Conservation (phyloP, 1,140 invertebrate species). For the Pseudomyrmex concolor region DNA sequence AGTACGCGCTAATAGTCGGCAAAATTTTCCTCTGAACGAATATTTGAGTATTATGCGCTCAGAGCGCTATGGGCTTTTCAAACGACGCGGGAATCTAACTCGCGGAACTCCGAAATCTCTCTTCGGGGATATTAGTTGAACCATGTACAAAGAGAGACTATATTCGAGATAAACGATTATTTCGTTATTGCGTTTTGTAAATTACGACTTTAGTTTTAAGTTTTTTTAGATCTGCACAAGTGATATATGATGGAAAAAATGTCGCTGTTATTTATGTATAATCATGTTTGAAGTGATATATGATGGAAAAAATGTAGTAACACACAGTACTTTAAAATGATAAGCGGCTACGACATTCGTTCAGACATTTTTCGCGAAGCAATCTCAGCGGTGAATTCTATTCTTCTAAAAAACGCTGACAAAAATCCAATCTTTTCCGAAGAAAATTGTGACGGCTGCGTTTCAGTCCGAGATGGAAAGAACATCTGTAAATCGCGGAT, state of each 20-base stretch:
- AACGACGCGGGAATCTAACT: slow-evolving; percentile 30
- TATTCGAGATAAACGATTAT: slow-evolving; percentile 15
- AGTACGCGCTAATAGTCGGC: slow-evolving; percentile 46
- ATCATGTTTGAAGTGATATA: background rate
- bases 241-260: no score
- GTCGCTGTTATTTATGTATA: no score
- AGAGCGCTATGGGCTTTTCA: slow-evolving; percentile 15
- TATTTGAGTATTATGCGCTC: slow-evolving; percentile 18
- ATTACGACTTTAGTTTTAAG: no score
- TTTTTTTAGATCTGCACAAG: background rate
- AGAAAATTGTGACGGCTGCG: slow-evolving; percentile 28
- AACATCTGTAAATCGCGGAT: slow-evolving; percentile 35
- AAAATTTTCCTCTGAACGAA: slow-evolving; percentile 48
- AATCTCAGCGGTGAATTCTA: slow-evolving; percentile 10
- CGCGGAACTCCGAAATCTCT: slow-evolving; percentile 40
- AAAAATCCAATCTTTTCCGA: slow-evolving; percentile 40
- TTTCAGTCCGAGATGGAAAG: slow-evolving; percentile 24
- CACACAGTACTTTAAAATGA: slow-evolving; percentile 7
- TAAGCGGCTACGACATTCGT: background rate
- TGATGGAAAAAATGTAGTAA: background rate
- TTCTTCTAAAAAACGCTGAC: slow-evolving; percentile 1
- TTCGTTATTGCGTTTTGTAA: slow-evolving; percentile 23
- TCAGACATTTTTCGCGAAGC: slow-evolving; percentile 4
- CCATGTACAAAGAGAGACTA: background rate
- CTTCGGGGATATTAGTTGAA: slow-evolving; percentile 39